Evolutionary conservation across 2,888 invertebrate species (phyloP), one percentile per base, ranked within the genome.

Genomic region (Odontocolon sp.): DNA sequence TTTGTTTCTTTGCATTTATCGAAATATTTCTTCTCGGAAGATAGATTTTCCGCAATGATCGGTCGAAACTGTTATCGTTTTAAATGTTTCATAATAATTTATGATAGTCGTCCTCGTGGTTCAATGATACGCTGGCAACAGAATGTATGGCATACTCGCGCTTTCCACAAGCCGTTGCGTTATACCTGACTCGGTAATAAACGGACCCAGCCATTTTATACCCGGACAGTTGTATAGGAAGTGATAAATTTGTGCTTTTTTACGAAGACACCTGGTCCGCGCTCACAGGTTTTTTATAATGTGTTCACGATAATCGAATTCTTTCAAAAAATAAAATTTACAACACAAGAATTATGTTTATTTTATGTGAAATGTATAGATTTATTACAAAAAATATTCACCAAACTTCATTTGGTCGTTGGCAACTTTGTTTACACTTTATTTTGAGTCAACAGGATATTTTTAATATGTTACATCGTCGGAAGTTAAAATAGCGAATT

Each of bases 231-330:
- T 14, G 11, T 26, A 28, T 59, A 31, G 28, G 42, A 59, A 28
- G 42, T 28, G 42, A 42, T 59, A 26, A 59, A 59, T 59, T 42
- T 33, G 14, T 45, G 4, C 28, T 61, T 45, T n/a, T 31, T 61
- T 31, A 61, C 33, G 33, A 61, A 61, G n/a, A 61, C 45, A 31
- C 28, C 45, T 42, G 40, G 31, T 6, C 23, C 31, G 14, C 8
- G n/a, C 18, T 9, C 31, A 28, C 26, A 1, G 8, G 9, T 36
- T 33, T 3, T 5, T 14, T 16, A 31, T 18, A 9, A 31, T 45
- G 18, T 31, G 9, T 4, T 28, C 31, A 61, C 61, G 33, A 61
- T 42, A 45, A 61, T 61, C 45, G 45, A 61, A 61, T 45, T n/a
- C 28, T 31, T 8, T 28, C 33, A 2, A 2, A 9, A 31, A 4